Conservation (phyloP, 2,888 invertebrate species). For the Diachrysia chrysitis region DNA sequence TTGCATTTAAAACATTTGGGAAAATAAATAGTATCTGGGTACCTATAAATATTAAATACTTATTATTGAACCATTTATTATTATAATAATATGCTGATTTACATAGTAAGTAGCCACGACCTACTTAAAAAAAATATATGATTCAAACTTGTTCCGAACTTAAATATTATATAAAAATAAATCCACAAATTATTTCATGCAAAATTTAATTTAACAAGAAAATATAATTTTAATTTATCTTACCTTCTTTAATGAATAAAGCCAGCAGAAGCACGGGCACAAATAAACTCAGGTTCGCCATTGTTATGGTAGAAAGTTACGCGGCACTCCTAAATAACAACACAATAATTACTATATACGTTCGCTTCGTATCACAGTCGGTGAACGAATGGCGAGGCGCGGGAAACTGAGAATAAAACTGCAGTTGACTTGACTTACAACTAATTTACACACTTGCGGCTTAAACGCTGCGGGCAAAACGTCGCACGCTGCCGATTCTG, state of each 20-base stretch:
- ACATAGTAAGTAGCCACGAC: not conserved
- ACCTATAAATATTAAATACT: not conserved
- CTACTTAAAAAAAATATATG: not conserved
- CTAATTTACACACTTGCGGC: constrained; percentile 23
- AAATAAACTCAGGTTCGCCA: constrained; percentile 78
- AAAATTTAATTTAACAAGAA: not conserved
- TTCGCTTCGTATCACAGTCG: constrained; percentile 66
- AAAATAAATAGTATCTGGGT: no score
- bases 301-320: constrained; percentile 64
- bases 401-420: constrained; percentile 43
- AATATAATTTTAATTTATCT: constrained; percentile 51
- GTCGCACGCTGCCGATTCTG: constrained; percentile 11
- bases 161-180: not conserved
- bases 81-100: no score
- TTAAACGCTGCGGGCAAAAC: constrained; percentile 41
- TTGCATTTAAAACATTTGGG: no score
- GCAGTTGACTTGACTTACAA: constrained; percentile 29
- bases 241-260: constrained; percentile 79
- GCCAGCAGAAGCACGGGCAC: constrained; percentile 82
- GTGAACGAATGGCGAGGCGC: constrained; percentile 76
- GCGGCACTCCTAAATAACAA: constrained; percentile 64
- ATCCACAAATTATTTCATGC: not conserved
- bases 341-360: constrained; percentile 59
- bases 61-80: not conserved
- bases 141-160: not conserved